These are phyloP conservation scores for Threskiornis aethiopicus DNA, from an alignment of 2,797 vertebrate genomes.

Conservation along the genomic window DNA sequence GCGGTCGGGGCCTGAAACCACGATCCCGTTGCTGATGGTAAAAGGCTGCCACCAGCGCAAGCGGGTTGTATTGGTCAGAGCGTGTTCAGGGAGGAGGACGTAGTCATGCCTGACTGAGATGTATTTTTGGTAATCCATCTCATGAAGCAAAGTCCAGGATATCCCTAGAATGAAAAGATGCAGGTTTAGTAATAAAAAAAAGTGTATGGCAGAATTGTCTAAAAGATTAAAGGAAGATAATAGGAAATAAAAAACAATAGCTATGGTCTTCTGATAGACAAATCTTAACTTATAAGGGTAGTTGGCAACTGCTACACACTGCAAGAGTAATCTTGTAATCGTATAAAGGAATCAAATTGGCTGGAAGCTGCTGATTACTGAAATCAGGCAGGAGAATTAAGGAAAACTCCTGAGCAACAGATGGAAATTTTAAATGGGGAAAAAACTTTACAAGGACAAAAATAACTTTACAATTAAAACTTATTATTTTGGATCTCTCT, in stretches of 20 bases:
- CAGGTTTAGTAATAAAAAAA: background rate
- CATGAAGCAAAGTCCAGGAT: slow-evolving; percentile 93
- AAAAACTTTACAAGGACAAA: background rate
- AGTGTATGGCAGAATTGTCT: background rate
- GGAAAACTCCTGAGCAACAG: background rate
- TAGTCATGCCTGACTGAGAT: slow-evolving; percentile 94
- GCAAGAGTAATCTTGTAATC: background rate
- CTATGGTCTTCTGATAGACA: background rate
- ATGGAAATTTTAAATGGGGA: background rate
- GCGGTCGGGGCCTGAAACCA: slow-evolving; percentile 86
- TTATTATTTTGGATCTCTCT: background rate
- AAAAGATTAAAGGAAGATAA: background rate
- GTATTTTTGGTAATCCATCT: slow-evolving; percentile 99
- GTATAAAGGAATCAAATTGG: background rate
- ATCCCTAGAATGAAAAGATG: slow-evolving; percentile 79
- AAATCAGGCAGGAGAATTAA: background rate
- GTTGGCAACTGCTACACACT: background rate
- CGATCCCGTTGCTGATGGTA: slow-evolving; percentile 85
- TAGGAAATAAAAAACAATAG: background rate
- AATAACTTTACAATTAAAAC: background rate
- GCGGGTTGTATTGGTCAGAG: slow-evolving; percentile 92
- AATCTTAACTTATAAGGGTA: background rate
- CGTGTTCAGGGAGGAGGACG: slow-evolving; percentile 88
- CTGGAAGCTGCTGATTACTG: background rate
- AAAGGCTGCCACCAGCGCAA: slow-evolving; percentile 99